Percentiles rank a stretch among this genome's conserved stretches.
Evolutionary conservation across 1,140 invertebrate genomes (phyloP).

Genomic region (Zophobas atratus): DNA sequence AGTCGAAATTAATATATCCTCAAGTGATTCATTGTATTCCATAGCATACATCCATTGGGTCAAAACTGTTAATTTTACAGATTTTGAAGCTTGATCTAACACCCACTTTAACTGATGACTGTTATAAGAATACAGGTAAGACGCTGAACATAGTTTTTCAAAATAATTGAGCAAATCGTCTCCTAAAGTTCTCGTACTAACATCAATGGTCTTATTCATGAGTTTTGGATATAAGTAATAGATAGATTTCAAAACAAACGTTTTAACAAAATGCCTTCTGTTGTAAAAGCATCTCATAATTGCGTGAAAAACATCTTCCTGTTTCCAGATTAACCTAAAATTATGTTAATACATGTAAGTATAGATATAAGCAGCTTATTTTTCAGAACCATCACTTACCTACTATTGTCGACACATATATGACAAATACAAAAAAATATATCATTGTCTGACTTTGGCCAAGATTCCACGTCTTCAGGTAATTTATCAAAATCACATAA

Average conservation of each 20-base stretch:
- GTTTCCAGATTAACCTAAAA: constrained; percentile 23
- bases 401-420: not conserved
- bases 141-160: not conserved
- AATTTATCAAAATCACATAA: not conserved
- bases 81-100: constrained; percentile 7
- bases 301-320: not conserved
- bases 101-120: constrained; percentile 23
- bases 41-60: constrained; percentile 16
- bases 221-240: constrained; percentile 33
- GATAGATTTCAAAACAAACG: constrained; percentile 12
- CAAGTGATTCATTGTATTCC: not conserved
- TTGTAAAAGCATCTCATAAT: constrained; percentile 10
- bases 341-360: not conserved
- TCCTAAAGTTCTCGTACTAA: not conserved
- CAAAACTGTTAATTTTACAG: constrained; percentile 5
- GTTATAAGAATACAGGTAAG: constrained; percentile 31
- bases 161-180: constrained; percentile 18
- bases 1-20: constrained; percentile 1
- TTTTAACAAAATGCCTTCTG: not conserved
- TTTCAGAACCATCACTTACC: constrained; percentile 17
- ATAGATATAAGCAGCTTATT: not conserved
- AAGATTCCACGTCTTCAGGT: constrained; percentile 2
- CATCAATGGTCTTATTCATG: not conserved
- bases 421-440: constrained; percentile 36
- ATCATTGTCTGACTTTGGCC: constrained; percentile 2